Evolutionary conservation across 2,113 vertebrate species (phyloP), one percentile per base, ranked within the genome.

Genomic region (Chloropsis cyanopogon): DNA sequence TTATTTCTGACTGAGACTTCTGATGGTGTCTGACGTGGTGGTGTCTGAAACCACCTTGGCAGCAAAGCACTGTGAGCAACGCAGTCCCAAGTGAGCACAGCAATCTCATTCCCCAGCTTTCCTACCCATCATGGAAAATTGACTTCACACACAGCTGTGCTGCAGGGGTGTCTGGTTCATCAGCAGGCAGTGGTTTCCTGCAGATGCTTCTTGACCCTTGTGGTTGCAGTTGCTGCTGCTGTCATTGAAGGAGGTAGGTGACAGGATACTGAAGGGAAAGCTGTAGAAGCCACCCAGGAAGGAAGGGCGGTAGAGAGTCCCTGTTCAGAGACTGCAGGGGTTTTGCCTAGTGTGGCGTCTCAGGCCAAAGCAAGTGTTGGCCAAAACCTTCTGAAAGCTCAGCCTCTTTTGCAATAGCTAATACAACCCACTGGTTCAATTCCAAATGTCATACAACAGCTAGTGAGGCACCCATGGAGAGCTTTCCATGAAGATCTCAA

Each of bases 271-370:
- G 63, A 28, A 72, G 25, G 37, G 22, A 8, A 44, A 63, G n/a
- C 12, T 37, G 37, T 19, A 80, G 66, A 76, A 77, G 41, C 29
- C 18, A 35, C 8, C 3, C 23, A 49, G 61, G 16, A 52, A 5
- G 0, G 0, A 71, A 59, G 44, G 4, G 6, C 0, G 0, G 23
- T 64, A 46, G 28, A 39, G 10, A 24, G 28, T 19, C 37, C 25
- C 39, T 49, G 22, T 25, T 37, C 14, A 20, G 46, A 70, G 29
- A 7, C 47, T 87, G 39, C 28, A 0, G 3, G 20, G 13, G 15
- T 8, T 71, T 79, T 68, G 4, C 17, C 33, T 82, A 12, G 5
- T 20, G 11, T 56, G 41, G 22, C 41, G 66, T 42, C 35, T 84
- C 20, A 42, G 61, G 47, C 13, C 44, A 64, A 68, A 88, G 24